A percentile compares a stretch with the other conserved stretches of the same genome.
Conservation (phyloP, 1,140 invertebrate genomes). For the Drosophila paulistorum region DNA sequence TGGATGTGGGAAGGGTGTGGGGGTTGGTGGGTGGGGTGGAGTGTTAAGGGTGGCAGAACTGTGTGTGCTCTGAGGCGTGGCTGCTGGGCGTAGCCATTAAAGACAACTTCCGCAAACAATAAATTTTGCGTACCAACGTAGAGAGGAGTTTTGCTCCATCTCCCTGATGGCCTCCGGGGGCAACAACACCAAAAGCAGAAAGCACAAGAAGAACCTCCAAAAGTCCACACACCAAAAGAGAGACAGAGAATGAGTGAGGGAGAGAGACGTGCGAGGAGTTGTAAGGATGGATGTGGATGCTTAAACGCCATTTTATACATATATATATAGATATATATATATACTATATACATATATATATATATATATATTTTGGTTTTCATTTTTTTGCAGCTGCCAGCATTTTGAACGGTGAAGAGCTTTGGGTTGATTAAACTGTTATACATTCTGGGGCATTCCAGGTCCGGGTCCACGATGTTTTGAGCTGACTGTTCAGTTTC, state of each 20-base stretch:
- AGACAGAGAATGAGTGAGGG: not conserved
- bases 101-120: conserved; percentile 79
- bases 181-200: conserved; percentile 26
- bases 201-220: conserved; percentile 31
- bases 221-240: conserved; percentile 2
- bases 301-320: conserved; percentile 10
- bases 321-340: conserved; percentile 16
- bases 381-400: conserved; percentile 20
- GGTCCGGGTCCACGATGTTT: conserved; percentile 2
- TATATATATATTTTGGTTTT: conserved; percentile 1
- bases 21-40: not conserved
- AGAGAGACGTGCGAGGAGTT: not conserved
- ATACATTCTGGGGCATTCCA: conserved; percentile 19
- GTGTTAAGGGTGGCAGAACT: no score
- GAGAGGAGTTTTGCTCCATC: conserved; percentile 35
- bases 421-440: conserved; percentile 62
- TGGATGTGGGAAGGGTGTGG: conserved; percentile 12
- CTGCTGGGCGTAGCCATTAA: conserved; percentile 66
- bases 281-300: conserved; percentile 11
- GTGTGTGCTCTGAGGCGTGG: conserved; percentile 27
- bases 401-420: conserved; percentile 9
- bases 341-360: conserved; percentile 19
- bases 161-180: conserved; percentile 18
- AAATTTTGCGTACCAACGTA: conserved; percentile 59
- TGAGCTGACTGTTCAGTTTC: conserved; percentile 31